Base-by-base conservation (phyloP, 2,888 invertebrate species). In the Aproaerema taeniolella region DNA sequence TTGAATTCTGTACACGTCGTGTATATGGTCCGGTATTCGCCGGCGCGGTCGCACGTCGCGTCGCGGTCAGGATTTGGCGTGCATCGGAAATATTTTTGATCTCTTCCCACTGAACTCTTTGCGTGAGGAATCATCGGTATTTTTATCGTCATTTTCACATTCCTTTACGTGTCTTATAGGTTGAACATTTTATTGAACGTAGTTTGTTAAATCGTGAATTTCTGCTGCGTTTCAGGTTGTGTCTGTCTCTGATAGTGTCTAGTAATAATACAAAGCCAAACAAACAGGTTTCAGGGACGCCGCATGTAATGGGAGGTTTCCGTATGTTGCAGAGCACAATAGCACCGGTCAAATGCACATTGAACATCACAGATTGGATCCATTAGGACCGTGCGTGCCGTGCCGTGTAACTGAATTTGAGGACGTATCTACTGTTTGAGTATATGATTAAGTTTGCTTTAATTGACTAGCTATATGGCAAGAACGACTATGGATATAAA, bases 11-110 rank as follows among this genome's bases (percentile, higher is more conserved):
- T 61, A 64, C 70, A 73, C 65, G 67, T 56, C 50, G 49, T 56
- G 60, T 61, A 61, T 61, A 60, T 61, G 53, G 49, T 49, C 61
- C 55, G 65, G 55, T 55, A 70, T 73, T 58, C 63, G 43, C 39
- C 49, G 44, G 52, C 69, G 64, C 55, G 63, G 58, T 55, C 53
- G 52, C 72, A 74, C 75, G 74, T 70, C 66, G 58, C 60, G 45
- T 46, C 66, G 77, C 64, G 80, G 80, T 76, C 66, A 61, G 66
- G 75, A 79, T 79, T 81, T 75, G 65, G 55, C 71, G 65, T 70
- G 71, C 75, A 73, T 67, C 55, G 59, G 61, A 69, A 77, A 77
- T 77, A 77, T 76, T 81, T 77, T 73, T 67, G 66, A 73, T 69
- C 60, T 69, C 65, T 69, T 67, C 66, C 58, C 65, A 67, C 61